Percentiles rank a stretch among this genome's conserved stretches.
Conservation (phyloP, 1,140 invertebrate genomes). For the Ips typographus region DNA sequence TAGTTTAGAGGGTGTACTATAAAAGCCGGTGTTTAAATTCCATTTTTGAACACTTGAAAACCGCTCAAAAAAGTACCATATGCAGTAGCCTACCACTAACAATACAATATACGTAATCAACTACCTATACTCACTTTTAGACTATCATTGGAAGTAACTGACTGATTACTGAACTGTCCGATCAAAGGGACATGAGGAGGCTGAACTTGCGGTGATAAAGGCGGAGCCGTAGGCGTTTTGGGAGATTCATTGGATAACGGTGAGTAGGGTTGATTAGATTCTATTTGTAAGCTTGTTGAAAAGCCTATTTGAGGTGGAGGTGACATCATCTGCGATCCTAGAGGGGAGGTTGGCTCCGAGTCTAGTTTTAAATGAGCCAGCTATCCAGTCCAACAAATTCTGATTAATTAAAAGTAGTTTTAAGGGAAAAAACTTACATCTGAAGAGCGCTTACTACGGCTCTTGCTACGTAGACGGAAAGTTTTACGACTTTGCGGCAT, state of each 20-base stretch:
- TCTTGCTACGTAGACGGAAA: slow-evolving; percentile 79
- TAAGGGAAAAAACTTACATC: background rate
- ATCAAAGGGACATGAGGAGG: slow-evolving; percentile 7
- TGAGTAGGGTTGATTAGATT: slow-evolving; percentile 30
- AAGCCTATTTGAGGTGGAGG: slow-evolving; percentile 21
- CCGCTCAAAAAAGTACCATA: background rate
- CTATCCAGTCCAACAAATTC: slow-evolving; percentile 20
- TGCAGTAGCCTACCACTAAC: background rate
- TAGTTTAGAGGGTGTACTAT: too few species aligned
- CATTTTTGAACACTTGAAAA: too few species aligned
- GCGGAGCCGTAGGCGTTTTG: slow-evolving; percentile 11
- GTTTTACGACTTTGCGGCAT: slow-evolving; percentile 94
- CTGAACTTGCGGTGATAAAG: slow-evolving; percentile 10
- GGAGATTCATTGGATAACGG: slow-evolving; percentile 28
- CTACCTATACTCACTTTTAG: slow-evolving; percentile 15
- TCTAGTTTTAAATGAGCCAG: slow-evolving; percentile 37
- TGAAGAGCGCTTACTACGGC: slow-evolving; percentile 49
- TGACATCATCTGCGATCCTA: slow-evolving; percentile 10
- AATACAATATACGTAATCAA: background rate
- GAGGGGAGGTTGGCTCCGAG: slow-evolving; percentile 22
- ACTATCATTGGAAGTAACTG: slow-evolving; percentile 8
- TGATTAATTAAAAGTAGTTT: background rate
- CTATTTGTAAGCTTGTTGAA: slow-evolving; percentile 25
- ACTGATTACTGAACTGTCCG: slow-evolving; percentile 25
- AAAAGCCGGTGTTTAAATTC: too few species aligned